Base-by-base conservation (phyloP, 37 sponge, comb jelly and placozoan genomes). In the Agelas oroides region DNA sequence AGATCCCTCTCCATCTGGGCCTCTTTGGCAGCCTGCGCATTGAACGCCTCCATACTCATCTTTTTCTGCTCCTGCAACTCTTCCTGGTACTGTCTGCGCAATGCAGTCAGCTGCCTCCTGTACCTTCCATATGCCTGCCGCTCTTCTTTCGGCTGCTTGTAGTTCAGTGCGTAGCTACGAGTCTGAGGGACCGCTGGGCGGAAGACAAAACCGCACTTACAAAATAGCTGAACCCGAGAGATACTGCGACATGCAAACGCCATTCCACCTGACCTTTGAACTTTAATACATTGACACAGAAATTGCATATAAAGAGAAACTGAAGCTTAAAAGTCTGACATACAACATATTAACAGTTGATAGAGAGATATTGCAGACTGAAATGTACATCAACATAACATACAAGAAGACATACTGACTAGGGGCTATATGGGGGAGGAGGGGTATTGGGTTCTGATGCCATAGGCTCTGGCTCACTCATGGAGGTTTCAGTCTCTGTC, bases 371-470 rank as follows among this genome's bases (percentile, higher is more conserved):
- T 59, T 25, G 21, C 58, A 39, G 60, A 27, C 19, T 34, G 21
- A 62, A n/a, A 36, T 17, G 5, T 31, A 8, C 28, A 46, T 0
- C 18, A 59, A 33, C 62, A 59, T 19, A 59, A 24, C 35, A 19
- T 73, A 15, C 40, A n/a, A 1, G 54, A 24, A 11, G 52, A 53
- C 6, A 12, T 2, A 32, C 13, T 34, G 20, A 8, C 73, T 85
- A 90, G 0, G 92, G 80, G 28, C 46, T 56, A 54, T 92, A 92
- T 13, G 93, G 81, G 38, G 92, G 92, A 32, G 93, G 93, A 37
- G 82, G 83, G 21, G 77, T 34, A n/a, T 6, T 59, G 23, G 64
- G 72, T 28, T 59, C 35, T n/a, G 40, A 19, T 38, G 79, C 39
- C 14, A 53, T 63, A 21, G 87, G 23, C 28, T 85, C 86, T 6